Percentiles rank a stretch among this genome's conserved stretches.
Conservation (phyloP, 2,888 invertebrate genomes). For the Arrhopalites spinosus region DNA sequence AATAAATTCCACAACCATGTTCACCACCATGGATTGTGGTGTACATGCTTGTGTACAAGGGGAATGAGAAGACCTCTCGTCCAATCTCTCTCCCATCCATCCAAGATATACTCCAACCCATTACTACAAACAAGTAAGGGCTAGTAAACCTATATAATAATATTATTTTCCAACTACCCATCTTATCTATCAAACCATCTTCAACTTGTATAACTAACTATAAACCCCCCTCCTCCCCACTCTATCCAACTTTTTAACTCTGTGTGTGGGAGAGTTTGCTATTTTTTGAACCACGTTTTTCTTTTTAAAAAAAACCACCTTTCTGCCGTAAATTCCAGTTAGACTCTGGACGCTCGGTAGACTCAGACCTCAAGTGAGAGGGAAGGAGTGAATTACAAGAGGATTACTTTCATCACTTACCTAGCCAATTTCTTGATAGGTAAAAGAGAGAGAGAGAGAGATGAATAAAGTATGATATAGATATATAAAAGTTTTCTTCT, state of each 20-base stretch:
- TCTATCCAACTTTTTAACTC: too few species aligned
- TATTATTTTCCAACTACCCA: conserved; percentile 14
- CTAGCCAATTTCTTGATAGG: conserved; percentile 30
- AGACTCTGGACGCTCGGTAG: background rate
- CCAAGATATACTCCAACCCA: background rate
- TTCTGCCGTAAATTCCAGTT: conserved; percentile 21
- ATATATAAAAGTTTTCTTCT: conserved; percentile 5
- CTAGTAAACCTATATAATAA: conserved; percentile 14
- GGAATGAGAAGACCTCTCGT: background rate
- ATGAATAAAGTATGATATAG: conserved; percentile 37
- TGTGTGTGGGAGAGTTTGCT: too few species aligned
- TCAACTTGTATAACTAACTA: too few species aligned
- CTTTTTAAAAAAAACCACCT: background rate
- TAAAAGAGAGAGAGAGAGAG: background rate
- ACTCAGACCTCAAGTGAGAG: background rate
- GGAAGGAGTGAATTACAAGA: conserved; percentile 29
- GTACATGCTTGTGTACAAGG: background rate
- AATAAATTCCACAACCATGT: conserved; percentile 23
- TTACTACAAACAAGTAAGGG: background rate
- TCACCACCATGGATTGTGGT: background rate
- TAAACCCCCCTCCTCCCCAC: too few species aligned
- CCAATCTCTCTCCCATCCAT: background rate
- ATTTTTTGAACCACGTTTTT: background rate
- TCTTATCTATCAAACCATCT: conserved; percentile 6
- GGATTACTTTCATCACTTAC: conserved; percentile 38